Evolutionary conservation across 2,888 invertebrate genomes (phyloP), one percentile per base, ranked within the genome.

Genomic region (Drosophila emarginata): DNA sequence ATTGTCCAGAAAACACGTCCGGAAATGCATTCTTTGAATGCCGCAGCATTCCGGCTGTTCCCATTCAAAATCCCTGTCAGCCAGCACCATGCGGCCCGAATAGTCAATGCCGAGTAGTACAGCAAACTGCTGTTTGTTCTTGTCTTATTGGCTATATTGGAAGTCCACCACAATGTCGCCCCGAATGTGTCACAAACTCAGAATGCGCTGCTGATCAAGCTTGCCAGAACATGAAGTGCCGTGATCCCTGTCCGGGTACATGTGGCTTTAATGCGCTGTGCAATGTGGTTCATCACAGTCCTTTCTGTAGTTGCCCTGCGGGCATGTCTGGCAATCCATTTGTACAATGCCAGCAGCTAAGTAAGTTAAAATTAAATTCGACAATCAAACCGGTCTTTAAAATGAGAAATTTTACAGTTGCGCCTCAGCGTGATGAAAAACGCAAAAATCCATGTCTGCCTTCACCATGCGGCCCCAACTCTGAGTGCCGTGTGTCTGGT

Each of bases 21-120:
- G 96, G 97, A 75, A 96, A 97, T 93, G 96, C 97, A 58, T 96
- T 96, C 89, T 93, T 95, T 32, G 93, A 94, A 80, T 96, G 96
- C 71, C 90, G 90, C 39, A 80, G 89, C 3, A 82, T 93, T 23
- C 87, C 89, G 82, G 93, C 92, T 82, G 93, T 94, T n/a, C 80
- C 91, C 32, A 72, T 87, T 45, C 91, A 80, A 54, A 93, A 94
- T 80, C 95, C 95, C 5, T 96, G 96, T 88, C 93, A 94, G 67
- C 95, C 95, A 56, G 94, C 95, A 23, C 95, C 95, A 0, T 95
- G 95, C 89, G 95, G 95, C 40, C 94, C 95, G 14, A 94, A 95
- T 85, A 94, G 95, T 74, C 92, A 94, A 78, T 96, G 96, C 80
- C 93, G 94, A 66, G 94, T 94, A 77, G 91, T 93, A 11, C 94